Percentiles rank a stretch among this genome's conserved stretches.
Conservation (phyloP, 1,140 invertebrate species). For the Ditylenchus dipsaci region DNA sequence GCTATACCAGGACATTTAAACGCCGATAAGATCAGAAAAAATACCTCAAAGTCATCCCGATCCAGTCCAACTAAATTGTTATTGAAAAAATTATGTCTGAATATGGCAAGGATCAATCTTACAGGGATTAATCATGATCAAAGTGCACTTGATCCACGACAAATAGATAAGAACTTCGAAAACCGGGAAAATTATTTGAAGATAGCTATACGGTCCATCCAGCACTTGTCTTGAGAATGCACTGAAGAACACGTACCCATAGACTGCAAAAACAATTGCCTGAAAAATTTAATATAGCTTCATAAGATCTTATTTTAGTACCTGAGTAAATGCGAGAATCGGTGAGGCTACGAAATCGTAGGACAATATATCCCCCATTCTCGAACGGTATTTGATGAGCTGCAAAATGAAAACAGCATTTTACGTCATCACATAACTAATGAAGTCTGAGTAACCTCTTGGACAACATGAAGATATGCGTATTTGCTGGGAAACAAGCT, state of each 20-base stretch:
- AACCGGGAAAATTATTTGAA: not conserved
- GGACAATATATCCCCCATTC: not conserved
- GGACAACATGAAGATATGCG: not conserved
- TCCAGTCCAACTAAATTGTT: not conserved
- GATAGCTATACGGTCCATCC: not conserved
- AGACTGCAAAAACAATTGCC: slow-evolving; percentile 1
- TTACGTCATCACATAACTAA: not conserved
- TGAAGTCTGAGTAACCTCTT: not conserved
- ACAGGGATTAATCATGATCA: slow-evolving; percentile 3
- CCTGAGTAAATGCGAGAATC: not conserved
- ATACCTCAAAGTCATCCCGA: not conserved
- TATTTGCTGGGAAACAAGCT: not conserved
- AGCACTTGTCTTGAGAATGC: not conserved
- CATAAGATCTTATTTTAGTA: not conserved
- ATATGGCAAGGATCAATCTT: too few species aligned
- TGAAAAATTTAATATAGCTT: not conserved
- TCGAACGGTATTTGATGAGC: not conserved
- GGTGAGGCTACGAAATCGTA: not conserved
- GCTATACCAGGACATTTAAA: not conserved
- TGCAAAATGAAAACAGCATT: not conserved
- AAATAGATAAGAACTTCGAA: not conserved
- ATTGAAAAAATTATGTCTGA: too few species aligned
- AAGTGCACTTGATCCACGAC: slow-evolving; percentile 1
- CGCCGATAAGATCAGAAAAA: not conserved
- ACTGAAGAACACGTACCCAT: not conserved